phyloP scores from a whole-genome alignment of 2,888 invertebrate species.

The Pheosia tremula region DNA sequence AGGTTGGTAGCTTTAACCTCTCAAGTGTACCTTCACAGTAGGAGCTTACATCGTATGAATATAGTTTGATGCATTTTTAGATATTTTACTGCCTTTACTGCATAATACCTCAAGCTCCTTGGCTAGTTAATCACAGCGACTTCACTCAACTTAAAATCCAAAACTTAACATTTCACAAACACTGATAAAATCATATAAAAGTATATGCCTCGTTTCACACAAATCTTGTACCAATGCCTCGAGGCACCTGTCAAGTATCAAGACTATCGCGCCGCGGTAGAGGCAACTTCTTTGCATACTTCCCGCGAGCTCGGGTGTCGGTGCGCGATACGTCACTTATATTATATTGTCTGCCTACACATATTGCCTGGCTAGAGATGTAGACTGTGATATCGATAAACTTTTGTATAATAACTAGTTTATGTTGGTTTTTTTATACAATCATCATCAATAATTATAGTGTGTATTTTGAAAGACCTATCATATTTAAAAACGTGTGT shows the following conservation, averaged over 20 bases:
- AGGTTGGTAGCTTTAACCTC: too few relatives aligned
- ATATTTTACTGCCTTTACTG: too few relatives aligned
- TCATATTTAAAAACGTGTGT: too few relatives aligned
- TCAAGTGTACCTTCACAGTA: too few relatives aligned
- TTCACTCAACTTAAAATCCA: background rate
- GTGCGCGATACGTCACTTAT: conserved; percentile 82
- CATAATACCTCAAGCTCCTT: too few relatives aligned
- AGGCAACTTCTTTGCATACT: conserved; percentile 83
- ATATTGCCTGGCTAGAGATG: conserved; percentile 71
- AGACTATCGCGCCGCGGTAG: conserved; percentile 59
- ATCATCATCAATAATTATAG: background rate
- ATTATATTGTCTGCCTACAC: conserved; percentile 79
- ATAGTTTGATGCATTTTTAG: too few relatives aligned
- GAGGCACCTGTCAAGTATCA: conserved; percentile 62
- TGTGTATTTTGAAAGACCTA: too few relatives aligned
- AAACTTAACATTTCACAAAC: background rate
- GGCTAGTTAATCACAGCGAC: background rate
- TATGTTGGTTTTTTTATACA: background rate
- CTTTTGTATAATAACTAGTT: conserved; percentile 14
- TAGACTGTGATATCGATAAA: conserved; percentile 46
- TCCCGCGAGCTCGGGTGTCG: conserved; percentile 79
- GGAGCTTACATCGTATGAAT: too few relatives aligned
- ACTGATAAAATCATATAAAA: background rate
- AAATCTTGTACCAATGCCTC: conserved; percentile 36
- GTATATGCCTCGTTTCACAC: background rate